Percentiles rank a stretch among this genome's conserved stretches.
phyloP scores from a whole-genome alignment of 1,140 invertebrate species.

The Pantala flavescens region DNA sequence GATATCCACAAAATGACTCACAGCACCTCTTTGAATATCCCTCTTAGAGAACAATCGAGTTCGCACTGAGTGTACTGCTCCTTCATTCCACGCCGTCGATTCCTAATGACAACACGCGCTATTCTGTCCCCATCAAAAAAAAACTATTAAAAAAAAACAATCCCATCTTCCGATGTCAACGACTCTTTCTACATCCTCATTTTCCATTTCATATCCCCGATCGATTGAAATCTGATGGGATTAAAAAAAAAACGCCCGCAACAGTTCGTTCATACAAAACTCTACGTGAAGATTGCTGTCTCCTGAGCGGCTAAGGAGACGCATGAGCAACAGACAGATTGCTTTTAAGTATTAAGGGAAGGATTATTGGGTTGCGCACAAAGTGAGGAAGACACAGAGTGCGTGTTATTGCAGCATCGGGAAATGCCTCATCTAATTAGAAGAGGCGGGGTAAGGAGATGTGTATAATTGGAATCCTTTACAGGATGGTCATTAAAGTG shows the following conservation, averaged over 20 bases:
- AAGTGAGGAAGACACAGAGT: not conserved
- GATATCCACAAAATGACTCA: no score
- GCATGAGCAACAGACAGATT: not conserved
- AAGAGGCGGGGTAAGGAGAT: not conserved
- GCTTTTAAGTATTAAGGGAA: not conserved
- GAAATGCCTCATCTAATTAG: not conserved
- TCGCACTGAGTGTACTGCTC: no score
- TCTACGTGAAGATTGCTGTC: not conserved
- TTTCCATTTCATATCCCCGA: not conserved
- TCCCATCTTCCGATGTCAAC: no score
- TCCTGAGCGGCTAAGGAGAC: not conserved
- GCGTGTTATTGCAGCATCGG: not conserved
- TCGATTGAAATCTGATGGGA: not conserved
- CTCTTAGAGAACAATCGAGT: no score
- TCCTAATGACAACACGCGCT: no score
- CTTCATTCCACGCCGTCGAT: no score
- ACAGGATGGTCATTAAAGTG: no score
- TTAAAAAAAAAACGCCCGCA: not conserved
- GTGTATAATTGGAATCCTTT: no score
- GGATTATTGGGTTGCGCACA: not conserved
- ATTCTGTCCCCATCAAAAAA: no score
- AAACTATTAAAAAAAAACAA: no score
- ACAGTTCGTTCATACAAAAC: not conserved
- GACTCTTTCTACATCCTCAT: not conserved
- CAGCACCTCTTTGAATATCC: no score